phyloP scores from a whole-genome alignment of 2,113 vertebrate species.

The Eira barbara region DNA sequence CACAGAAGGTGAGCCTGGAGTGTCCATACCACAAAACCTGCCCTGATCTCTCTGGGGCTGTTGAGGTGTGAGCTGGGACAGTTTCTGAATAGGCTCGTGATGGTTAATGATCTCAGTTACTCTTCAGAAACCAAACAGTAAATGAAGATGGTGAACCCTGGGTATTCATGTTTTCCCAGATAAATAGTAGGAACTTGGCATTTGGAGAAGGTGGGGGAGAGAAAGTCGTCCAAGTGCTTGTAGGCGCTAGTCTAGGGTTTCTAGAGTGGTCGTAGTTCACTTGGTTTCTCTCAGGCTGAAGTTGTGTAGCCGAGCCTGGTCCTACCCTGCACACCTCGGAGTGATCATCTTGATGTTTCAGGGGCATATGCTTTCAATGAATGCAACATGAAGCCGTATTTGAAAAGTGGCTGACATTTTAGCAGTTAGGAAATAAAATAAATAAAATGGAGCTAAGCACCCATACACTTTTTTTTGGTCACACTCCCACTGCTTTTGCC shows the following conservation, averaged over 20 bases:
- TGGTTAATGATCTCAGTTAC: neutral
- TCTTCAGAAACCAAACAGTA: neutral
- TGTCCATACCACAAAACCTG: rapidly evolving
- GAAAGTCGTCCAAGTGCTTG: neutral
- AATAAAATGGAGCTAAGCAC: neutral
- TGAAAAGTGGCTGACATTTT: neutral
- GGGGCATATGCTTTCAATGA: neutral
- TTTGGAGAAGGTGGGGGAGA: neutral
- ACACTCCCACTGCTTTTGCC: neutral
- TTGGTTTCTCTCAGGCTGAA: neutral
- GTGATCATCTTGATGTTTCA: neutral
- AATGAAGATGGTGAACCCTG: neutral
- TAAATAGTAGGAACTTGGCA: neutral
- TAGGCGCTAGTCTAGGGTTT: neutral
- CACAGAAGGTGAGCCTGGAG: neutral
- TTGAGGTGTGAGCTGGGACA: neutral
- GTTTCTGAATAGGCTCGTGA: neutral
- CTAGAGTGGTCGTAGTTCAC: neutral
- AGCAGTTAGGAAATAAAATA: neutral
- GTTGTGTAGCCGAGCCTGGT: neutral
- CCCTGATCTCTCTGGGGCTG: neutral
- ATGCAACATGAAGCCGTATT: neutral
- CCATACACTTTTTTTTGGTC: neutral
- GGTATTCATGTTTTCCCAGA: neutral
- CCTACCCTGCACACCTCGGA: neutral